Base-by-base conservation (phyloP, 2,113 vertebrate species). In the Peromyscus maniculatus region DNA sequence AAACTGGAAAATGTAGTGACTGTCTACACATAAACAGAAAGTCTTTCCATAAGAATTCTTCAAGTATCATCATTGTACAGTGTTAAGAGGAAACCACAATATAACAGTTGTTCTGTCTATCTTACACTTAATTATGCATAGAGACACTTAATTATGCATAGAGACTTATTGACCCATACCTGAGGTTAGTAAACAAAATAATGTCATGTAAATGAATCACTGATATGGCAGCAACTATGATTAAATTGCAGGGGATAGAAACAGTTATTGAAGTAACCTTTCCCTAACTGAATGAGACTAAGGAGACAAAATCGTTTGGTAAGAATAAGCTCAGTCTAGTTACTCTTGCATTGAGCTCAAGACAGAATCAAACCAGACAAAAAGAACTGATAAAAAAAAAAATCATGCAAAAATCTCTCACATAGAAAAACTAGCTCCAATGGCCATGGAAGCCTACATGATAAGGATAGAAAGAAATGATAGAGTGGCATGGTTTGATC, bases 131-230 rank as follows among this genome's bases (percentile, higher is more conserved):
- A n/a, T n/a, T n/a, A n/a, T n/a, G n/a, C n/a, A n/a, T n/a, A n/a
- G n/a, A n/a, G n/a, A 66, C 33, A 59, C 55, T 71, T 49, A 49
- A 49, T 77, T 49, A 3, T 94, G 17, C 71, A 52, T 49, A 67
- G 55, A 91, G 83, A 52, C 71, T 92, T 62, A 90, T 15, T 64
- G 66, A 71, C 64, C 84, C 80, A 15, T 77, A 66, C 19, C 43
- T 72, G 49, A 94, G 39, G 26, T 75, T 80, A 89, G 36, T 33
- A 94, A 78, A 67, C 87, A 96, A 91, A 93, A 91, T 55, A 93
- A 89, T 87, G 62, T 33, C 49, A 66, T 67, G 43, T 16, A 87
- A 97, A 91, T 78, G 33, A 91, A 90, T 16, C 43, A 52, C 49
- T 89, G 11, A 75, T 57, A 66, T 89, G 26, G 59, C 13, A 84